Base-by-base conservation (phyloP, 2,888 invertebrate species). In the Mesoligia furuncula region DNA sequence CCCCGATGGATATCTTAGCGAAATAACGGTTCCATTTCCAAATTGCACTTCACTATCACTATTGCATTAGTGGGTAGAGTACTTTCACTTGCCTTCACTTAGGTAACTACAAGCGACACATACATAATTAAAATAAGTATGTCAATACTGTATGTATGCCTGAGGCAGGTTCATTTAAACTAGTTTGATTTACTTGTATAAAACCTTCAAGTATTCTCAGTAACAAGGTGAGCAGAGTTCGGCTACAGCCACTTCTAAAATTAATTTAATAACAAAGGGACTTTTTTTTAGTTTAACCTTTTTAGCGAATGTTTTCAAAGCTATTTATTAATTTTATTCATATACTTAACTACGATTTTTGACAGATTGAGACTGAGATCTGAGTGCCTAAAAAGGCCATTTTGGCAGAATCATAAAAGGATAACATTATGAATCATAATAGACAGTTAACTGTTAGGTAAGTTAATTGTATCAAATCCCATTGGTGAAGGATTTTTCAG, bases 1-100 rank as follows among this genome's bases (percentile, higher is more conserved):
- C 96, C 96, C 96, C 96, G 89, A 8, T 86, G 6, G 0, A 0
- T 0, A 0, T 0, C 0, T 0, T 0, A 0, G 8, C 45, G 59
- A 84, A 84, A 84, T 85, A 79, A 15, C 48, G 27, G 65, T 66
- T 66, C 27, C 0, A 0, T 20, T 59, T 42, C 20, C 5, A 48
- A 72, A 36, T 7, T 7, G 4, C 2, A 39, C 11, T 15, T 0
- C 2, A 64, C n/a, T 67, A 62, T n/a, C 4, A 51, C 24, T 45
- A 64, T n/a, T 54, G n/a, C 1, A 27, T 31, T 24, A 24, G 9
- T 76, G 36, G 31, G 2, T 20, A 4, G 36, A 6, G 20, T 67
- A 75, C 81, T 81, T 79, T 81, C 81, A 79, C 65, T 51, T 15
- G 4, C 79, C 42, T 61, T 74, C 42, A 8, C 15, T 17, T 48